Conservation (phyloP, 1,140 invertebrate genomes). For the Akabosia matsudoensis region DNA sequence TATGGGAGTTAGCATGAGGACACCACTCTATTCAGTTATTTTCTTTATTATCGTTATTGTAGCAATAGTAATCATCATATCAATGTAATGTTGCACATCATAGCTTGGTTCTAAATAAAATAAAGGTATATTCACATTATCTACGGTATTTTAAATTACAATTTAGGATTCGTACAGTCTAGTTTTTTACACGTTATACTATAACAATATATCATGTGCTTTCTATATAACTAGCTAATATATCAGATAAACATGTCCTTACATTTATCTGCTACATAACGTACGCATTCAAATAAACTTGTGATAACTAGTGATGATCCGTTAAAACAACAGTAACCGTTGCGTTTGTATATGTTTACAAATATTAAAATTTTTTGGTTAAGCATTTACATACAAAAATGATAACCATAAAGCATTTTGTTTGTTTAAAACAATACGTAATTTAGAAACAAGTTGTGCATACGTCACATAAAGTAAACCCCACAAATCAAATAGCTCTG, state of each 20-base stretch:
- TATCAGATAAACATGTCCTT: too few relatives aligned
- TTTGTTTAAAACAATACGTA: too few relatives aligned
- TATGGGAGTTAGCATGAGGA: too few relatives aligned
- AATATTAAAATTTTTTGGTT: background rate
- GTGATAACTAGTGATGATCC: conserved; percentile 12
- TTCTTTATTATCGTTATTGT: conserved; percentile 21
- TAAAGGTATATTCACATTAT: conserved; percentile 10
- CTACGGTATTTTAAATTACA: background rate
- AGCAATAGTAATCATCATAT: conserved; percentile 20
- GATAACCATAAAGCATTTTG: background rate
- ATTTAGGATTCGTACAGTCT: background rate
- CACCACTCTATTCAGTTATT: background rate
- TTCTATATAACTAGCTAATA: background rate
- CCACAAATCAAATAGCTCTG: too few relatives aligned
- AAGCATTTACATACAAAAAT: background rate
- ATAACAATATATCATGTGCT: background rate
- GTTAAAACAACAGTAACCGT: background rate
- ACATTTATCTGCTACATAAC: background rate
- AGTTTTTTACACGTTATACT: too few relatives aligned
- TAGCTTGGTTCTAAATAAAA: conserved; percentile 11
- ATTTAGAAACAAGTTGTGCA: too few relatives aligned
- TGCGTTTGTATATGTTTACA: background rate
- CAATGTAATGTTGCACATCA: conserved; percentile 24
- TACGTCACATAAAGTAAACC: too few relatives aligned
- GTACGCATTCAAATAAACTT: background rate